phyloP scores from a whole-genome alignment of 1,140 invertebrate genomes.

The Drosophila malerkotliana region DNA sequence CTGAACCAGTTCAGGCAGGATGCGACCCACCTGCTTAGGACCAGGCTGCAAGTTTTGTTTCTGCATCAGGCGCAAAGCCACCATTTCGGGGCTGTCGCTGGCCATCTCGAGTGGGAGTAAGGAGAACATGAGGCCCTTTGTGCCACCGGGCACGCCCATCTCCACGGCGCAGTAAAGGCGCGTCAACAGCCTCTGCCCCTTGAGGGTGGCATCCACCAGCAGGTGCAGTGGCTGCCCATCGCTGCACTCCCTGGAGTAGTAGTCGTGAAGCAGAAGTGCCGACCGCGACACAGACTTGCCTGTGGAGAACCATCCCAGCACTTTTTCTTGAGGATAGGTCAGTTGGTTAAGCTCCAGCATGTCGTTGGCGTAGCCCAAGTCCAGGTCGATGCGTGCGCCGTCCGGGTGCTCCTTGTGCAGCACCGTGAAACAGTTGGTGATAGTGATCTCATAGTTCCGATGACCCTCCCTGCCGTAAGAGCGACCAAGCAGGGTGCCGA shows the following conservation, averaged over 20 bases:
- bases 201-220: constrained; percentile 51
- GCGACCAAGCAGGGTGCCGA: constrained; percentile 61
- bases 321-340: constrained; percentile 58
- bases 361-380: constrained; percentile 51
- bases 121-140: constrained; percentile 58
- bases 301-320: constrained; percentile 63
- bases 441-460: constrained; percentile 28
- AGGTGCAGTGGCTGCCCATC: constrained; percentile 55
- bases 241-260: constrained; percentile 46
- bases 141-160: constrained; percentile 63
- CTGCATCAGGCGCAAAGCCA: constrained; percentile 53
- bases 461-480: constrained; percentile 27
- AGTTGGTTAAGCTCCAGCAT: constrained; percentile 57
- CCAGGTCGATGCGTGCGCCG: constrained; percentile 45
- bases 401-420: constrained; percentile 49
- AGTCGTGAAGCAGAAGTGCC: constrained; percentile 40
- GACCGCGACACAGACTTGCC: constrained; percentile 46
- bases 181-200: constrained; percentile 26
- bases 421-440: constrained; percentile 57
- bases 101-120: constrained; percentile 45
- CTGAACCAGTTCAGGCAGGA: constrained; percentile 52
- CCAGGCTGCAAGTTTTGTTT: constrained; percentile 24
- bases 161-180: constrained; percentile 54
- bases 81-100: constrained; percentile 19
- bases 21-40: constrained; percentile 36